Conservation (phyloP, 2,797 vertebrate species). For the Poliocrania exsul region DNA sequence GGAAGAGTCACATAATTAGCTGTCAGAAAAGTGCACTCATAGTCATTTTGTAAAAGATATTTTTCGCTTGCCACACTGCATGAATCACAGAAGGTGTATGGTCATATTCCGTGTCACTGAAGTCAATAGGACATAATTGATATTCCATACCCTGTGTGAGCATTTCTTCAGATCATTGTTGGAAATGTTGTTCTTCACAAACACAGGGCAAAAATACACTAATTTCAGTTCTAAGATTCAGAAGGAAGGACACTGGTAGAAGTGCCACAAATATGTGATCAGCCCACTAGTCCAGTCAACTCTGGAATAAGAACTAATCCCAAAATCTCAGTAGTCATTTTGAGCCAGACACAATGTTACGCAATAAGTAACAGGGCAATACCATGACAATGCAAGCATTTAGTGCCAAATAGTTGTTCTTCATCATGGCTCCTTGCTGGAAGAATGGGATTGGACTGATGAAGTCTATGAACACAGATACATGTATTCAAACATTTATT, state of each 20-base stretch:
- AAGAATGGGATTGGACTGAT: neutral
- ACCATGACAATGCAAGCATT: neutral
- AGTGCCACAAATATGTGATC: neutral
- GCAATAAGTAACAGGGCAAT: neutral
- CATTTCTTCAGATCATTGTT: neutral
- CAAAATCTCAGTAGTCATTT: neutral
- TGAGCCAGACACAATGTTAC: neutral
- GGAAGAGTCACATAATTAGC: constrained; percentile 57
- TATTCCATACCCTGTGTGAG: neutral
- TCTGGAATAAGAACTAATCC: neutral
- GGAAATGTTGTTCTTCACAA: neutral
- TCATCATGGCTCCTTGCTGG: neutral
- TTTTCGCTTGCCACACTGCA: constrained; percentile 6
- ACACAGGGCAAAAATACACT: neutral
- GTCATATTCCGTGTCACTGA: neutral
- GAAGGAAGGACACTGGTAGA: neutral
- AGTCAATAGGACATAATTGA: constrained; percentile 34
- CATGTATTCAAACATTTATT: neutral
- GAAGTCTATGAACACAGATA: neutral
- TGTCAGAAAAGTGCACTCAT: constrained; percentile 57
- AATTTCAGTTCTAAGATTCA: neutral
- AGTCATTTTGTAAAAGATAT: constrained; percentile 49
- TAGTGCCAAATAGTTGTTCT: neutral
- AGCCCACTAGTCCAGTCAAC: neutral
- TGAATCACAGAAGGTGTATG: constrained; percentile 24